Base-by-base conservation (phyloP, 2,888 invertebrate genomes). In the Cryptops parisi region DNA sequence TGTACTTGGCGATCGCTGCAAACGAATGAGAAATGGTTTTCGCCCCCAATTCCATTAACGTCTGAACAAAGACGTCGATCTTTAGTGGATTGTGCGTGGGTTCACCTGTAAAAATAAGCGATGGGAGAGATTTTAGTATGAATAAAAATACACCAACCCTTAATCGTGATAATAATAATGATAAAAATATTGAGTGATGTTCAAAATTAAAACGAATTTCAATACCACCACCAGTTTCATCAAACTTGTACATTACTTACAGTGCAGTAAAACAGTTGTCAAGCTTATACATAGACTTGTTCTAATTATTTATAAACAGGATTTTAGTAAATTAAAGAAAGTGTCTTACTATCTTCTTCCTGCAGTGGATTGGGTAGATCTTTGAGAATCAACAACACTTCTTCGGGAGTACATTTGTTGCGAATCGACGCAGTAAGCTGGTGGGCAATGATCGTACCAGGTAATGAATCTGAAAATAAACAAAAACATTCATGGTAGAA, bases 21-120 rank as follows among this genome's bases (percentile, higher is more conserved):
- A 97, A 96, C 62, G 93, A 90, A 67, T 98, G 98, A 55, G 94
- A 94, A 68, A 97, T 93, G 62, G 96, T 94, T 71, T 97, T 98
- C 49, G 87, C 86, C 33, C 94, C 97, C 54, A 96, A 74, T 68
- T 90, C 86, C 3, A 98, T 76, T 49, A 98, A 69, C 0, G 91
- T 91, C 66, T 94, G 91, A n/a, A 91, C 88, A 66, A 96, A 96
- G 0, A 97, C 89, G 65, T 96, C 94, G 50, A 98, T 93, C 72
- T 93, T 91, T 49, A 93, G 71, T 0, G 91, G 88, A 74, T 93
- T 91, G 69, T 86, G 88, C 2, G 82, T 77, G 3, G 64, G 62
- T 39, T 58, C 59, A 47, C 55, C 57, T 47, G 47, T 54, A 44
- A 43, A 60, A 47, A 47, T 50, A n/a, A n/a, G n/a, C n/a, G n/a